Conservation (phyloP, 2,113 vertebrate species). For the Clarias magur region DNA sequence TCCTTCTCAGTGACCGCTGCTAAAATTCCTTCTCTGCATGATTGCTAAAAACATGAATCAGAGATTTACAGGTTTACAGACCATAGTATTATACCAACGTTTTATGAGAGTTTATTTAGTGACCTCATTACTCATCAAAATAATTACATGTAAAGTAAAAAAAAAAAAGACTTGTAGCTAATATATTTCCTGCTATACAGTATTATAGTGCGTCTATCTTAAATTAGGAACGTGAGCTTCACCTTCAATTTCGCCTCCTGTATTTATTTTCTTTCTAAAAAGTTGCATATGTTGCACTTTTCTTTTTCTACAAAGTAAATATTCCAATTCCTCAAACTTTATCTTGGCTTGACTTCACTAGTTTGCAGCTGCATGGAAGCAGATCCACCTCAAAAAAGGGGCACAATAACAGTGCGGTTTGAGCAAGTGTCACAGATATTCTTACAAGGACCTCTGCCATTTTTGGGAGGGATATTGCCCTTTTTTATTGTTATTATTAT, state of each 20-base stretch:
- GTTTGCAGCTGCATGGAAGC: not conserved
- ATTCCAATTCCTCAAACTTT: not conserved
- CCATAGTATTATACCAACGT: not conserved
- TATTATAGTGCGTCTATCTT: not conserved
- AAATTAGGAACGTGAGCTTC: not conserved
- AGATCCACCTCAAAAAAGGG: not conserved
- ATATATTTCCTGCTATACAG: not conserved
- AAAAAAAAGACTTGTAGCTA: not conserved
- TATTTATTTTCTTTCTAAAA: not conserved
- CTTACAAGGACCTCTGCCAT: not conserved
- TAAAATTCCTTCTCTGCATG: not conserved
- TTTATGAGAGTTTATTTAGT: not conserved
- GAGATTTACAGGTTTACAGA: not conserved
- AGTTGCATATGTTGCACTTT: not conserved
- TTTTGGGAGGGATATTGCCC: not conserved
- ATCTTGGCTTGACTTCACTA: slow-evolving; percentile 6
- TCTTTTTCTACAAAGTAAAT: not conserved
- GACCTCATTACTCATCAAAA: not conserved
- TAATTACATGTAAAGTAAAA: too few relatives aligned
- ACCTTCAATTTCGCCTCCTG: not conserved
- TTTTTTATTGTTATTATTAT: too few relatives aligned
- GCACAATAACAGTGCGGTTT: not conserved
- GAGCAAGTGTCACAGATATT: not conserved
- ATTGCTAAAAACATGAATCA: not conserved
- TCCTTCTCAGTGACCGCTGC: not conserved